These are phyloP conservation scores for Bursaphelenchus mucronatus DNA, from an alignment of 1,140 invertebrate species.

Conservation along the genomic window DNA sequence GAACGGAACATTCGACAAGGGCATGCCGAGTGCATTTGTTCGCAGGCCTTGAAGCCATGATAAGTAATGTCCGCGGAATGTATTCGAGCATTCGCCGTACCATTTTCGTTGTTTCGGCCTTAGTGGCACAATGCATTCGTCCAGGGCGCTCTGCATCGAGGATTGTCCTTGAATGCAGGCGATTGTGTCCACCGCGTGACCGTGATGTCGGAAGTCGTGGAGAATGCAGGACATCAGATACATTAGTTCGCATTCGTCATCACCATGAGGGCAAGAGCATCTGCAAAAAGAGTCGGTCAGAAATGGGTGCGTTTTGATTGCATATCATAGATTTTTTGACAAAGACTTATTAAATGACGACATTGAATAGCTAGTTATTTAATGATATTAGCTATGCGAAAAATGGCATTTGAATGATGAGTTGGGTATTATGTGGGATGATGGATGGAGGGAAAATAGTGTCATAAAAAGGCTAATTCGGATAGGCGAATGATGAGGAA, in stretches of 20 bases:
- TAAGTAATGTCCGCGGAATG: slow-evolving; percentile 15
- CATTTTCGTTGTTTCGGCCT: background rate
- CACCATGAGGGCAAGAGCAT: slow-evolving; percentile 46
- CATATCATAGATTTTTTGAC: no score
- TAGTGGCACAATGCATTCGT: slow-evolving; percentile 15
- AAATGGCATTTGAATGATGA: no score
- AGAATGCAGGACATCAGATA: slow-evolving; percentile 49
- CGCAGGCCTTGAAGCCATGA: slow-evolving; percentile 12
- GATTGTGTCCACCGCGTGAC: slow-evolving; percentile 32
- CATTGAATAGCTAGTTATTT: no score
- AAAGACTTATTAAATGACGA: no score
- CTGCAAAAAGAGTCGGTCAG: background rate
- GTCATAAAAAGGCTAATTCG: no score
- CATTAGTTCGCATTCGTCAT: slow-evolving; percentile 45
- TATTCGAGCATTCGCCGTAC: slow-evolving; percentile 9
- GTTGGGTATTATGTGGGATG: no score
- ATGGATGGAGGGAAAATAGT: no score
- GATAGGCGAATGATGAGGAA: no score
- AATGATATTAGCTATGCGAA: no score
- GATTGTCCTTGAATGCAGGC: slow-evolving; percentile 36
- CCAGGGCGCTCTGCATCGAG: slow-evolving; percentile 6
- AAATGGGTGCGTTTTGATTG: no score
- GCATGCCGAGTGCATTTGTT: slow-evolving; percentile 15
- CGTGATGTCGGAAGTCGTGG: slow-evolving; percentile 31
- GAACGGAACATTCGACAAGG: slow-evolving; percentile 5